Percentiles rank a stretch among this genome's conserved stretches.
These are phyloP conservation scores for Megathymus violae DNA, from an alignment of 1,140 invertebrate genomes.

Conservation along the genomic window DNA sequence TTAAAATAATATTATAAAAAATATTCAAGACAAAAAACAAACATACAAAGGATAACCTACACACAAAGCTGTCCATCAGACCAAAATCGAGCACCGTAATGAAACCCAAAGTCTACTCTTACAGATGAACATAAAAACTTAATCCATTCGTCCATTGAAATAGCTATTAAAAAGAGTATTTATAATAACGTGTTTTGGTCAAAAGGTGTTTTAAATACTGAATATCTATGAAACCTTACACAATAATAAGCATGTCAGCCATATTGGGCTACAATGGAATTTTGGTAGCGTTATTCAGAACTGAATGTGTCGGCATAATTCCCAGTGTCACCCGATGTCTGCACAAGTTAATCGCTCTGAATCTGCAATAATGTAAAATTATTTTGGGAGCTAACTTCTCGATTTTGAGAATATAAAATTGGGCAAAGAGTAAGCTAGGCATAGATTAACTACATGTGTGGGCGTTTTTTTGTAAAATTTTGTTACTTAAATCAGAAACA, in stretches of 20 bases:
- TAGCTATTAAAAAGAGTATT: no score
- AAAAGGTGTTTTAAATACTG: no score
- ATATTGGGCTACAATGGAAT: not conserved
- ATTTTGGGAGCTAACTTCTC: slow-evolving; percentile 11
- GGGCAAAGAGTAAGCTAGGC: not conserved
- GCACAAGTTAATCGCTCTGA: slow-evolving; percentile 13
- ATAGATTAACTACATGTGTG: not conserved
- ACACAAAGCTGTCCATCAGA: no score
- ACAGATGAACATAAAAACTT: no score
- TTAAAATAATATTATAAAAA: no score
- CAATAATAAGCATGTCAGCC: not conserved
- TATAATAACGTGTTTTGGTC: no score
- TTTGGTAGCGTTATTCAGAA: not conserved
- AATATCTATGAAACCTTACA: no score
- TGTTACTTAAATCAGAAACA: not conserved
- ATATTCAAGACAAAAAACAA: no score
- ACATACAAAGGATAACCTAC: no score
- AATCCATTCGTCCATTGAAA: no score
- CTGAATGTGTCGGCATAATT: slow-evolving; percentile 19
- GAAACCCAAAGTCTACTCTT: no score
- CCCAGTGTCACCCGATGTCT: slow-evolving; percentile 18
- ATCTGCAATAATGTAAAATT: slow-evolving; percentile 13
- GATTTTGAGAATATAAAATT: not conserved
- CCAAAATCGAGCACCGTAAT: no score
- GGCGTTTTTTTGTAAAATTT: not conserved